Percentiles rank a stretch among this genome's conserved stretches.
Evolutionary conservation across 1,140 invertebrate species (phyloP).

Genomic region (Drosophila varians): DNA sequence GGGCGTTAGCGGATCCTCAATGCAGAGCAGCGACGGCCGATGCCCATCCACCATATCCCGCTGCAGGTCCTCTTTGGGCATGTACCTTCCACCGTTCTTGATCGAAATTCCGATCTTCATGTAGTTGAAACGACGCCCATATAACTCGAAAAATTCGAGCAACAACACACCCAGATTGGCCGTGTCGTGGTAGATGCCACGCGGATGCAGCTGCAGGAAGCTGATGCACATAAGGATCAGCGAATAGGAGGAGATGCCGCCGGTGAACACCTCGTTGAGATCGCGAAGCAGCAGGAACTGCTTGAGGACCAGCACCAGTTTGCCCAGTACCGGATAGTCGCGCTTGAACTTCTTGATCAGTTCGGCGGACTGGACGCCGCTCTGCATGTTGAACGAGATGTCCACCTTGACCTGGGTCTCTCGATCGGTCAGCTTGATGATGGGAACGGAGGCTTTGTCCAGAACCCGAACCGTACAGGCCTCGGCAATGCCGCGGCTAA

Average conservation of each 20-base stretch:
- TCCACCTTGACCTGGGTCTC: slow-evolving; percentile 97
- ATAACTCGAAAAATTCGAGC: slow-evolving; percentile 99
- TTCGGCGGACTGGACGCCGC: slow-evolving; percentile 96
- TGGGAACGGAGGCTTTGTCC: slow-evolving; percentile 98
- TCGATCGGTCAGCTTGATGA: slow-evolving; percentile 98
- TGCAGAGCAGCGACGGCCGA: slow-evolving; percentile 95
- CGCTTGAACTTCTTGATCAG: slow-evolving; percentile 94
- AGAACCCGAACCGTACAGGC: slow-evolving; percentile 96
- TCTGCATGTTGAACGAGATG: slow-evolving; percentile 99
- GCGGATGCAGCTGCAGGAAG: slow-evolving; percentile 92
- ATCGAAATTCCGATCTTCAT: slow-evolving; percentile 97
- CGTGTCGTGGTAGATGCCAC: slow-evolving; percentile 86
- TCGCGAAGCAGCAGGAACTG: slow-evolving; percentile 98
- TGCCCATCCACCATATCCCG: slow-evolving; percentile 97
- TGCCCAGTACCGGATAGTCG: slow-evolving; percentile 93
- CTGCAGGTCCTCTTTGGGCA: slow-evolving; percentile 97
- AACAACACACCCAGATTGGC: slow-evolving; percentile 96
- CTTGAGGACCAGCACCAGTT: slow-evolving; percentile 98
- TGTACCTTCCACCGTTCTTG: slow-evolving; percentile 96
- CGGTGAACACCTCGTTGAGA: slow-evolving; percentile 99
- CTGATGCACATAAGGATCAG: slow-evolving; percentile 99
- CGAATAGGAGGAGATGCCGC: slow-evolving; percentile 99
- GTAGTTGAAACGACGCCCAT: slow-evolving; percentile 98
- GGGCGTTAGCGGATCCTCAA: slow-evolving; percentile 98
- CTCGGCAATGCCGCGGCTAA: slow-evolving; percentile 94